A percentile compares a stretch with the other conserved stretches of the same genome.
These are phyloP conservation scores for Onthophagus sagittarius DNA, from an alignment of 2,888 invertebrate species.

Conservation along the genomic window DNA sequence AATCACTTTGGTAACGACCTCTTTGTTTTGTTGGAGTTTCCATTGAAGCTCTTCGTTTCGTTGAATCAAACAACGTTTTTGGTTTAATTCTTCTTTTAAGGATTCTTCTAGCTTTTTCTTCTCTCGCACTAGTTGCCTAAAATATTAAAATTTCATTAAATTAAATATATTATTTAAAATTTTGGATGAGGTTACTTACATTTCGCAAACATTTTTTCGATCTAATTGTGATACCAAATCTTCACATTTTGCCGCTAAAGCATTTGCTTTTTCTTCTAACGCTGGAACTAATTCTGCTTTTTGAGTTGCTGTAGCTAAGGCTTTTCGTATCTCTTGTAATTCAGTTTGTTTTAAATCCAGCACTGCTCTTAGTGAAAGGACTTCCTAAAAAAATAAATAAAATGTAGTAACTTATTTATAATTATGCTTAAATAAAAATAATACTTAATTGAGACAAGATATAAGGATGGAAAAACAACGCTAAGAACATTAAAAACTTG, in stretches of 20 bases:
- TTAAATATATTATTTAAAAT: too few species aligned
- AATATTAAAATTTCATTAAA: background rate
- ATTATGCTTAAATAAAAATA: too few species aligned
- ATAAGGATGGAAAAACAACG: too few species aligned
- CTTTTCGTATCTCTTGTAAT: slow-evolving; percentile 70
- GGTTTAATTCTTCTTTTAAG: slow-evolving; percentile 72
- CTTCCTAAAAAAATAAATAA: slow-evolving; percentile 49
- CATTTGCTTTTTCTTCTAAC: slow-evolving; percentile 69
- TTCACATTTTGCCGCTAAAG: slow-evolving; percentile 78
- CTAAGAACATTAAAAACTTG: too few species aligned
- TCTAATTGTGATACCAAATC: slow-evolving; percentile 75
- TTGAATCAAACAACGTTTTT: slow-evolving; percentile 72
- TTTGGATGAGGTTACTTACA: too few species aligned
- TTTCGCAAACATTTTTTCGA: slow-evolving; percentile 68
- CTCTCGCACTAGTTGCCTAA: slow-evolving; percentile 63
- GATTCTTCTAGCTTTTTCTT: slow-evolving; percentile 70
- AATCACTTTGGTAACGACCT: slow-evolving; percentile 55
- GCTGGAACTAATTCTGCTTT: slow-evolving; percentile 72
- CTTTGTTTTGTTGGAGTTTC: slow-evolving; percentile 78
- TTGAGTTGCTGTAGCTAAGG: slow-evolving; percentile 64
- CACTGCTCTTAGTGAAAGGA: slow-evolving; percentile 81
- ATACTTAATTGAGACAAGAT: too few species aligned
- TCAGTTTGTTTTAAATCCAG: slow-evolving; percentile 85
- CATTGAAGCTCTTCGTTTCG: slow-evolving; percentile 87
- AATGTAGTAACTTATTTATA: background rate